Base-by-base conservation (phyloP, 2,888 invertebrate species). In the Drosophila borborema region DNA sequence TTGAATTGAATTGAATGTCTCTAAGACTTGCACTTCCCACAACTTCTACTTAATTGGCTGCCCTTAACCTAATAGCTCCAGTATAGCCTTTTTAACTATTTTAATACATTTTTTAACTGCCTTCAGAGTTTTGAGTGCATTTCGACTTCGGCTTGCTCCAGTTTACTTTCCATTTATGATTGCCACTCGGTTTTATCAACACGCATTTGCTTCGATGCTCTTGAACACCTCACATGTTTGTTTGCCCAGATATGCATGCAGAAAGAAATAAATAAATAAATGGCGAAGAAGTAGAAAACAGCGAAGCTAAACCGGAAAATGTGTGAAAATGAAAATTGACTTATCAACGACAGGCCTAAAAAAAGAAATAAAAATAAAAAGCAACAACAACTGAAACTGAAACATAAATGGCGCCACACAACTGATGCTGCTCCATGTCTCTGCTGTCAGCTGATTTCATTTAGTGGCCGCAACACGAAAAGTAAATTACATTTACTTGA, bases 251-350 rank as follows among this genome's bases (percentile, higher is more conserved):
- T 77, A 69, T 76, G 61, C 77, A 77, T 59, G 77, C 64, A 46
- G 53, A 34, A 51, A 34, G 2, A 38, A 40, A 10, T 8, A 0
- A 34, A 0, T n/a, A n/a, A n/a, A n/a, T n/a, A n/a, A n/a, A n/a
- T n/a, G n/a, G n/a, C n/a, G 6, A 38, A n/a, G 6, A 8, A 34
- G 14, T 34, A 9, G 20, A 73, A n/a, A 51, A 20, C 36, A 38
- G 16, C 64, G 72, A 66, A 58, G 65, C 56, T 48, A 59, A 43
- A 10, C 23, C 67, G 60, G 63, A 72, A 73, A 77, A 77, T 70
- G 74, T 70, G 69, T 67, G 78, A 81, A 77, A 80, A 77, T 70
- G 64, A 81, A 77, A 80, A 77, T 73, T 77, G 72, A 79, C 59
- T 81, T 41, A 55, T 60, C 46, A 64, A 40, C 20, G 18, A 40